Evolutionary conservation across 2,113 vertebrate genomes (phyloP), one percentile per base, ranked within the genome.

Genomic region (Sakesphorus luctuosus): DNA sequence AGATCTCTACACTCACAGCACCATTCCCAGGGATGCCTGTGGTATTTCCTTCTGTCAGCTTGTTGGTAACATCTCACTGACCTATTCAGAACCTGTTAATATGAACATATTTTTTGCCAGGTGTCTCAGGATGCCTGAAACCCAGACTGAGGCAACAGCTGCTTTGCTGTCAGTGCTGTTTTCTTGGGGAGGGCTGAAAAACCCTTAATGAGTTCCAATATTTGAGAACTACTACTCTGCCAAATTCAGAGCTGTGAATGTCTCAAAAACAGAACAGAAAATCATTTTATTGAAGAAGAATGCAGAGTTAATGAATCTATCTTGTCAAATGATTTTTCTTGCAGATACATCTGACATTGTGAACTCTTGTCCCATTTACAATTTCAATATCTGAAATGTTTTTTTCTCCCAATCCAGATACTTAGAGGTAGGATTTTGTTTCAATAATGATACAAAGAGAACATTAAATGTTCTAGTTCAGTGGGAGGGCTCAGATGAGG

Each of bases 261-360:
- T n/a, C 55, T 92, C 61, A 76, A 46, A 94, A 94, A 79, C n/a
- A 78, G 47, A 61, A 68, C 18, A 25, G 77, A 46, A 89, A 92
- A 84, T 94, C 19, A 36, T 82, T 93, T 71, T 73, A 68, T 44
- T 84, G 46, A 72, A 65, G 56, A 71, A 55, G 69, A 78, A 65
- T 23, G 56, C 87, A 55, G 49, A 91, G 58, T 93, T 95, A 87
- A 91, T 84, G 28, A 82, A 79, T 82, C 69, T 46, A 19, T 72
- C 93, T 78, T 91, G 66, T 93, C 91, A 95, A 95, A 94, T 73
- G 10, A 80, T 68, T 91, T 87, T 95, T 79, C 49, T 82, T 79
- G 85, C 71, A 31, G 77, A 33, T 53, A 36, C 5, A 49, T 49
- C 36, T 87, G 81, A 94, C 61, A 65, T 75, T 89, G 92, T 79